Evolutionary conservation across 2,797 vertebrate genomes (phyloP), one percentile per base, ranked within the genome.

Genomic region (Enoplosus armatus): DNA sequence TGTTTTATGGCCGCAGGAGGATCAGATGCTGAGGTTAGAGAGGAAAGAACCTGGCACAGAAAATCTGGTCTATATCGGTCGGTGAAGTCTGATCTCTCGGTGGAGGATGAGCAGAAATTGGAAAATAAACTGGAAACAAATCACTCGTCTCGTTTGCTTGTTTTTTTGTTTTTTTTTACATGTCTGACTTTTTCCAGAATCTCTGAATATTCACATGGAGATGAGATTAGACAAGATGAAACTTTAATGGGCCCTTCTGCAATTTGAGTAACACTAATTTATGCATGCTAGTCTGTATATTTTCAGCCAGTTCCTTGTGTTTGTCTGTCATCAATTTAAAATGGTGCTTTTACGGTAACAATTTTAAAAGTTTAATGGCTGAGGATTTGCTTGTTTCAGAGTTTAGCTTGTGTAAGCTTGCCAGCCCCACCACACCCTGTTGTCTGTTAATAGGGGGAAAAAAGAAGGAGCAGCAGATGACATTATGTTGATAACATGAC

Each of bases 1-100:
- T 84, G 78, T 77, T 90, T 90, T 90, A 91, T 87, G 73, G 66
- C 61, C 1, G 37, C 62, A 8, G 71, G 56, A 39, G 54, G 73
- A 68, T 18, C 26, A 69, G 82, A 82, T 75, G 89, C 72, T 48
- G 86, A 87, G 73, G 86, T 87, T 77, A 45, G 75, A 71, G 79
- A 77, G 75, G 66, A 59, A 72, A 67, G 55, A 43, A 33, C 9
- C 75, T 61, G 63, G 50, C 72, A 43, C 10, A n/a, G 8, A n/a
- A 71, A 75, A 74, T 80, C 59, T 71, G 56, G 65, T 59, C 24
- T 61, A 3, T 50, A 43, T 60, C 24, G n/a, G 58, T 64, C 29
- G 9, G 39, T 43, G 51, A 53, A 54, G 56, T 82, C 83, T 67
- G 55, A 75, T 80, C 24, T 75, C 68, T 69, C 45, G 2, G 53